A percentile compares a stretch with the other conserved stretches of the same genome.
These are phyloP conservation scores for Echinometra lucunter DNA, from an alignment of 53 echinoderm and acorn worm genomes.

Conservation along the genomic window DNA sequence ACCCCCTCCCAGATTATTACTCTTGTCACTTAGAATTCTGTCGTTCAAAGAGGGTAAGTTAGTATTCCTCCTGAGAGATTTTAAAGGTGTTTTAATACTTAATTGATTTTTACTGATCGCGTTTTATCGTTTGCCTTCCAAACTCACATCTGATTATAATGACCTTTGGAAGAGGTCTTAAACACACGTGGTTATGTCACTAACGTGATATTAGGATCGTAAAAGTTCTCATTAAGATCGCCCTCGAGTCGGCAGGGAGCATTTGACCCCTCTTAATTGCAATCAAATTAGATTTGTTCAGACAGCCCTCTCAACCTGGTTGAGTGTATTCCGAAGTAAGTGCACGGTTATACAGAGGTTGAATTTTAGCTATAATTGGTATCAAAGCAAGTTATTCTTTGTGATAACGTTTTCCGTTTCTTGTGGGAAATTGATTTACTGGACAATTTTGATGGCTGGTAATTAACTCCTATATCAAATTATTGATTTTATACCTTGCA, in stretches of 20 bases:
- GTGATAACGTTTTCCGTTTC: neutral
- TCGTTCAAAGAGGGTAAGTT: neutral
- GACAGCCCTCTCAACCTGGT: neutral
- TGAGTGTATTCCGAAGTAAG: neutral
- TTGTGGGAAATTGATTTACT: neutral
- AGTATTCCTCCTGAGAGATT: neutral
- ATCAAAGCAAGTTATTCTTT: neutral
- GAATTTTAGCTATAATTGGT: neutral
- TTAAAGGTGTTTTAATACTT: neutral
- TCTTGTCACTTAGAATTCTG: neutral
- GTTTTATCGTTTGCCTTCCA: conserved; percentile 34
- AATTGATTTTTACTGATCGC: conserved; percentile 15
- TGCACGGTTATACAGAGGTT: neutral
- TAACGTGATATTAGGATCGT: neutral
- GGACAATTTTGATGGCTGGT: neutral
- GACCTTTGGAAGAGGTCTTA: conserved; percentile 26
- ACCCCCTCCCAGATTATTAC: too few species aligned
- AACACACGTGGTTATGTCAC: conserved; percentile 53
- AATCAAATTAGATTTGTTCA: conserved; percentile 46
- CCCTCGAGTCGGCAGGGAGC: neutral
- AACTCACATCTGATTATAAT: neutral
- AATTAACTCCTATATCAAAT: neutral
- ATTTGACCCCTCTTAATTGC: conserved; percentile 52
- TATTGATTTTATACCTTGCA: neutral
- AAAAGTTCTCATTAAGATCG: conserved; percentile 26